Conservation (phyloP, 2,888 invertebrate genomes). For the Coenonympha arcania region DNA sequence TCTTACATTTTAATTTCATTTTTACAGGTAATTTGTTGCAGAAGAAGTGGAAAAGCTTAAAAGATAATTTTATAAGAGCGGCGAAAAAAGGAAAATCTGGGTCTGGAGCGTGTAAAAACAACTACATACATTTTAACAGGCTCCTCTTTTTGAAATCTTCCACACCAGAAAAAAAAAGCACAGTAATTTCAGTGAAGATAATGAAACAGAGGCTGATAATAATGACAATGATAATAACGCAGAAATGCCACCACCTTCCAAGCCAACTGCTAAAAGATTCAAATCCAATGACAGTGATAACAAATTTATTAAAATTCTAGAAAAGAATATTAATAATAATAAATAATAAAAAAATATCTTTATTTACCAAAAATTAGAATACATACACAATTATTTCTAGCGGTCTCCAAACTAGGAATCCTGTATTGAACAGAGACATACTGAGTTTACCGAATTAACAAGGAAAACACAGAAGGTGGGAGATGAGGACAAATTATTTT, state of each 20-base stretch:
- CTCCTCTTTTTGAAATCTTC: neutral
- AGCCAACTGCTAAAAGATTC: neutral
- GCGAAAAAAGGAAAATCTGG: neutral
- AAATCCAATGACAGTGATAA: too few species aligned
- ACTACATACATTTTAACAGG: neutral
- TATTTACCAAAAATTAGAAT: too few species aligned
- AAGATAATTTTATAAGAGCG: neutral
- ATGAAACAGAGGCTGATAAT: neutral
- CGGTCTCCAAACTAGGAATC: too few species aligned
- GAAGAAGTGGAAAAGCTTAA: neutral
- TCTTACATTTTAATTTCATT: neutral
- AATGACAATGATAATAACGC: neutral
- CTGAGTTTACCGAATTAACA: neutral
- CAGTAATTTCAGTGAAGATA: neutral
- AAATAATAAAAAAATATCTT: too few species aligned
- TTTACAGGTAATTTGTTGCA: neutral
- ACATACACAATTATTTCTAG: too few species aligned
- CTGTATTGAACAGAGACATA: neutral
- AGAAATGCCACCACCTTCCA: neutral
- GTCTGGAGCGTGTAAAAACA: neutral
- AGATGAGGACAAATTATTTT: constrained; percentile 28
- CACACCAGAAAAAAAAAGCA: neutral
- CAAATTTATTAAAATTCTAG: neutral
- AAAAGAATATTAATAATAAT: too few species aligned
- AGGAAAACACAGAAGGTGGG: neutral